These are phyloP conservation scores for Poecilia gillii DNA, from an alignment of 2,797 vertebrate species.

Conservation along the genomic window DNA sequence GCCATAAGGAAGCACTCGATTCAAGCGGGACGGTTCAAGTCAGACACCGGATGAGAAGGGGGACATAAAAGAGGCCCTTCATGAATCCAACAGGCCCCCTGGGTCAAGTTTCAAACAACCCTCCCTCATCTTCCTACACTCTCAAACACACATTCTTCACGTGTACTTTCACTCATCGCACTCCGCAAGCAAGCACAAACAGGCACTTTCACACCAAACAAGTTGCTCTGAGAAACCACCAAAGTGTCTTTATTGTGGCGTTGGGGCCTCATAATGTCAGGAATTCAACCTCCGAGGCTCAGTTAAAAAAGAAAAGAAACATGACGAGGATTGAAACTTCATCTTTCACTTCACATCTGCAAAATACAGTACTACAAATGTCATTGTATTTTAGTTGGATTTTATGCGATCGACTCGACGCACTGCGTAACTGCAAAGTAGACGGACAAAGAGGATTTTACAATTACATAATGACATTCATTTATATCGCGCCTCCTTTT, in stretches of 20 bases:
- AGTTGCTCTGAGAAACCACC: constrained; percentile 30
- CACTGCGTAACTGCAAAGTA: too few relatives aligned
- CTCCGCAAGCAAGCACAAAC: constrained; percentile 41
- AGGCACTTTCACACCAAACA: constrained; percentile 25
- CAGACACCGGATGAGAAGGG: constrained; percentile 67
- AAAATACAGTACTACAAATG: background rate
- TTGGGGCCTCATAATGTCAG: constrained; percentile 46
- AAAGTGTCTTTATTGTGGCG: constrained; percentile 56
- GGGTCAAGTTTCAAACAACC: constrained; percentile 72
- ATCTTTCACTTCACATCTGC: constrained; percentile 21
- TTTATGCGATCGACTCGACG: background rate
- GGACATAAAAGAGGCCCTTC: constrained; percentile 76
- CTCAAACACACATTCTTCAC: constrained; percentile 23
- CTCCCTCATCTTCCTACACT: constrained; percentile 41
- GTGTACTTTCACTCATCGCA: constrained; percentile 22
- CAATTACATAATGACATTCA: background rate
- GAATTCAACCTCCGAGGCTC: constrained; percentile 56
- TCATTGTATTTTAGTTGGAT: background rate
- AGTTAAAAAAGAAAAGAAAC: background rate
- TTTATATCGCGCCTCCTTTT: background rate
- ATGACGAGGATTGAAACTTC: background rate
- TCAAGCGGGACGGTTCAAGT: constrained; percentile 60
- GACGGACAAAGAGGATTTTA: background rate
- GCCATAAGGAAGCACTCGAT: constrained; percentile 81
- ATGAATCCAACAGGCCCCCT: constrained; percentile 57